phyloP scores from a whole-genome alignment of 2,888 invertebrate genomes.

The Rhimphoctona megacephalus region DNA sequence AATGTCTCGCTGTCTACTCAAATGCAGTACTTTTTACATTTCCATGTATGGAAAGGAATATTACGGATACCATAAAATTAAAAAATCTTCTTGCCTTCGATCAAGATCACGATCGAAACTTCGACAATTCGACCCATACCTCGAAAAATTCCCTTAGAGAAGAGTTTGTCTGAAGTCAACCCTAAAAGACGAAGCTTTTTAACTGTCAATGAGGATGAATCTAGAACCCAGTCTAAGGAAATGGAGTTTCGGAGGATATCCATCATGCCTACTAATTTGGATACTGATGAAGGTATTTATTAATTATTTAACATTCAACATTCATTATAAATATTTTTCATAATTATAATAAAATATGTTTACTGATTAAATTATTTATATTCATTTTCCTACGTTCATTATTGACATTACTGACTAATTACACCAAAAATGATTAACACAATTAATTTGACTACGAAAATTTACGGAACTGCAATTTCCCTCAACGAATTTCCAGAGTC shows the following conservation, averaged over 20 bases:
- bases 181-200: constrained; percentile 29
- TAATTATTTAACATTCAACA: not conserved
- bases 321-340: too few relatives aligned
- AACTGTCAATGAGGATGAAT: constrained; percentile 25
- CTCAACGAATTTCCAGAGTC: constrained; percentile 18
- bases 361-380: not conserved
- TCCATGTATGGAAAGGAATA: not conserved
- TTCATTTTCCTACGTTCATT: not conserved
- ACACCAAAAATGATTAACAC: too few relatives aligned
- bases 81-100: not conserved
- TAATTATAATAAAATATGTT: not conserved
- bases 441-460: not conserved
- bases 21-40: not conserved
- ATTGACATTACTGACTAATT: too few relatives aligned
- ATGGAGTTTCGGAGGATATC: constrained; percentile 42
- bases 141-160: constrained; percentile 1
- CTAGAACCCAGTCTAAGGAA: not conserved
- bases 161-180: not conserved
- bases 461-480: not conserved
- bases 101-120: constrained; percentile 22
- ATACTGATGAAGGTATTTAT: constrained; percentile 33
- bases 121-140: not conserved
- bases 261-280: constrained; percentile 38
- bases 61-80: not conserved
- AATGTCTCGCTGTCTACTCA: not conserved